Conservation (phyloP, 1,140 invertebrate genomes). For the Dreissena polymorpha region DNA sequence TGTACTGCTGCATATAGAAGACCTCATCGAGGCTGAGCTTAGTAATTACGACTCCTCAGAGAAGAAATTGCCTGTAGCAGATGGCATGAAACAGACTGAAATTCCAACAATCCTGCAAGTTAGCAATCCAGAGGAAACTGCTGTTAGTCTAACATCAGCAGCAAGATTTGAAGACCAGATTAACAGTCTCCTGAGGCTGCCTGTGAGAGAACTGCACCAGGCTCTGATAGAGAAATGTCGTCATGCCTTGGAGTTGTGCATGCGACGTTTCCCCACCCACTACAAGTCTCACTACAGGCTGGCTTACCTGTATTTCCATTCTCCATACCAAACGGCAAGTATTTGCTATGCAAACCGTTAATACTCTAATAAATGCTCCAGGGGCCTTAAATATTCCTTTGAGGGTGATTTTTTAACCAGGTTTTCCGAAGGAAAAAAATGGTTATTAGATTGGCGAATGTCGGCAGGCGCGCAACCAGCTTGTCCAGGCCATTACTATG, state of each 20-base stretch:
- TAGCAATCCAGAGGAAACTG: too few relatives aligned
- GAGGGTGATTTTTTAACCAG: too few relatives aligned
- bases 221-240: conserved; percentile 83
- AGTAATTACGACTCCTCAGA: background rate
- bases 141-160: too few relatives aligned
- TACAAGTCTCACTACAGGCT: conserved; percentile 95
- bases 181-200: conserved; percentile 26
- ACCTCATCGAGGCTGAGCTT: conserved; percentile 26
- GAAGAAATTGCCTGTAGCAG: background rate
- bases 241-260: conserved; percentile 90
- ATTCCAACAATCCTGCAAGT: too few relatives aligned
- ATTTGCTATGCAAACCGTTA: background rate
- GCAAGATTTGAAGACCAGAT: conserved; percentile 40
- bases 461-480: too few relatives aligned
- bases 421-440: too few relatives aligned
- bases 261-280: conserved; percentile 92
- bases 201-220: conserved; percentile 55
- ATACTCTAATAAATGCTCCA: too few relatives aligned
- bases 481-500: too few relatives aligned
- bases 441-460: too few relatives aligned
- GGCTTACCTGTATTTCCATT: conserved; percentile 90
- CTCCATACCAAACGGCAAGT: conserved; percentile 80
- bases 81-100: too few relatives aligned
- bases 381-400: too few relatives aligned
- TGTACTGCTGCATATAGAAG: conserved; percentile 40